A percentile compares a stretch with the other conserved stretches of the same genome.
Evolutionary conservation across 2,113 vertebrate species (phyloP).

Genomic region (Panurus biarmicus): DNA sequence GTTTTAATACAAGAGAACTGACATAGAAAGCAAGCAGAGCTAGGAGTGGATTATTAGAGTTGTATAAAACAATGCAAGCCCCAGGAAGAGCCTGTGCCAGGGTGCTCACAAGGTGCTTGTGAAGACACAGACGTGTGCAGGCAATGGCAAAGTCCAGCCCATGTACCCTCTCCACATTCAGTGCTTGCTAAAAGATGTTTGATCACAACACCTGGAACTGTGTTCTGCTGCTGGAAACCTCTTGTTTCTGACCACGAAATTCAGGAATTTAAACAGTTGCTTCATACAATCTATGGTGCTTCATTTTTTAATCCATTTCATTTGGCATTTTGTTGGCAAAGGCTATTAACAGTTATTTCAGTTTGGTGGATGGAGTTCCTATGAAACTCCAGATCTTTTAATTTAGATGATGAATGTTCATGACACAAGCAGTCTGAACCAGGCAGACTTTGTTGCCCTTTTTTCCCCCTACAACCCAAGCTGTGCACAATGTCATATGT

Average conservation of each 20-base stretch:
- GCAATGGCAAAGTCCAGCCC: neutral
- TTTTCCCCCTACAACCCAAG: neutral
- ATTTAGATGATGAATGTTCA: conserved; percentile 67
- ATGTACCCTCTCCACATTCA: neutral
- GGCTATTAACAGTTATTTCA: conserved; percentile 60
- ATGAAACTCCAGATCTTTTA: conserved; percentile 56
- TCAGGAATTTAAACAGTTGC: conserved; percentile 3
- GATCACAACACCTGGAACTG: neutral
- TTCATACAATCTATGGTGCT: neutral
- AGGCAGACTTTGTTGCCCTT: conserved; percentile 56
- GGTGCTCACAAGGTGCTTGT: neutral
- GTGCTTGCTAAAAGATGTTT: neutral
- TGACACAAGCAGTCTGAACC: conserved; percentile 58
- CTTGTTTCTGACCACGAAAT: neutral
- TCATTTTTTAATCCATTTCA: conserved; percentile 32
- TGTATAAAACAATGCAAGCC: neutral
- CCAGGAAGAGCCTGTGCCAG: neutral
- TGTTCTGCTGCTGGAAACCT: neutral
- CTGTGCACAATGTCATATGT: neutral
- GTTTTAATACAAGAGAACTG: neutral
- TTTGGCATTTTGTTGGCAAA: conserved; percentile 58
- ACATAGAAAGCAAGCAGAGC: neutral
- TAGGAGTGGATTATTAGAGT: neutral
- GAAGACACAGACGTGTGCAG: neutral
- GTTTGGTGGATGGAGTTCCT: conserved; percentile 61